These are phyloP conservation scores for Struthidea cinerea DNA, from an alignment of 2,113 vertebrate genomes.

Conservation along the genomic window DNA sequence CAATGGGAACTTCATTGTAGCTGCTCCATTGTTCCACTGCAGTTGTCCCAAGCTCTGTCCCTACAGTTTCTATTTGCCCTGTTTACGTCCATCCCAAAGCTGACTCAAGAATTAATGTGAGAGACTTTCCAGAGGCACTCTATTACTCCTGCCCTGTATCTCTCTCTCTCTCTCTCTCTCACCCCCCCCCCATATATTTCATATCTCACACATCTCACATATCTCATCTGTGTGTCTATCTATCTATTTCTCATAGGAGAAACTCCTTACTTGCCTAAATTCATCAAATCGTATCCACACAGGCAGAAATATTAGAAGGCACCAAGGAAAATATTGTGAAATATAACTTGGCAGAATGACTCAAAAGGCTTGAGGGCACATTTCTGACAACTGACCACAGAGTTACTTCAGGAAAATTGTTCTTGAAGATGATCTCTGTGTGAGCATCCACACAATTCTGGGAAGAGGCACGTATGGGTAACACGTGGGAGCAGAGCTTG, in stretches of 20 bases:
- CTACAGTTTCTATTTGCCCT: neutral
- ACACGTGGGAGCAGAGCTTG: neutral
- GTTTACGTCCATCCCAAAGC: neutral
- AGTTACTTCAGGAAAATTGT: neutral
- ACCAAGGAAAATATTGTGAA: neutral
- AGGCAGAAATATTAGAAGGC: neutral
- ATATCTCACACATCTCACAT: neutral
- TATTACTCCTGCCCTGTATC: too few relatives aligned
- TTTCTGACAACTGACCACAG: neutral
- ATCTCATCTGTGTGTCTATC: neutral
- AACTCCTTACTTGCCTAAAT: neutral
- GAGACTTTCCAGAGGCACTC: neutral
- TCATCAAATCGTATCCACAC: neutral
- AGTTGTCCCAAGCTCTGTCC: neutral
- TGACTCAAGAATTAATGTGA: neutral
- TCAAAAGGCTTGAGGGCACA: neutral
- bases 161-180: too few relatives aligned
- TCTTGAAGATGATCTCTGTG: neutral
- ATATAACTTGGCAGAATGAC: neutral
- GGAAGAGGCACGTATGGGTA: rapidly evolving
- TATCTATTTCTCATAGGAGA: neutral
- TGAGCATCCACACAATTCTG: neutral
- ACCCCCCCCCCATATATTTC: too few relatives aligned
- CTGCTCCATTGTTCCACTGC: neutral
- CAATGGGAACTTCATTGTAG: rapidly evolving